Conservation (phyloP, 2,113 vertebrate genomes). For the Nerophis ophidion region DNA sequence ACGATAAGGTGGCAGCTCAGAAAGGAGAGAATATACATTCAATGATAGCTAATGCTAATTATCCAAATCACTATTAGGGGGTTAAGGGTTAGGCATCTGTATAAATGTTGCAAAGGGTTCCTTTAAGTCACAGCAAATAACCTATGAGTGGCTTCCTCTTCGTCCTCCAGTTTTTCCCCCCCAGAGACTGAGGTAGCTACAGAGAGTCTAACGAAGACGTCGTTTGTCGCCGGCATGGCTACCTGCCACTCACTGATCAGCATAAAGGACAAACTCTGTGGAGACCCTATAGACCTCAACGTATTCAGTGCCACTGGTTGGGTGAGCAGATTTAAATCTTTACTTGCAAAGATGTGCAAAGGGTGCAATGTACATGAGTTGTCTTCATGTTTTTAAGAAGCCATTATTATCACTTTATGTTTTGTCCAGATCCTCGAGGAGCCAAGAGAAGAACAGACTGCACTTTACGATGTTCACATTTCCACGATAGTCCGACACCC, state of each 20-base stretch:
- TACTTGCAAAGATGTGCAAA: not conserved
- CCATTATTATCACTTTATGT: not conserved
- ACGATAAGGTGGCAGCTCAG: too few relatives aligned
- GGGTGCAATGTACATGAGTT: not conserved
- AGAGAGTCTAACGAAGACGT: conserved; percentile 76
- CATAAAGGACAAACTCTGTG: conserved; percentile 88
- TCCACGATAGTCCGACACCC: conserved; percentile 91
- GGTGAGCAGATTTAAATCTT: conserved; percentile 67
- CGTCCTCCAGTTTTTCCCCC: conserved; percentile 74
- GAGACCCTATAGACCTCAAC: conserved; percentile 94
- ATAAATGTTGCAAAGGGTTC: too few relatives aligned
- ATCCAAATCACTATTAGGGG: too few relatives aligned
- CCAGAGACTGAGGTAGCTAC: conserved; percentile 77
- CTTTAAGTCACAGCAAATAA: too few relatives aligned
- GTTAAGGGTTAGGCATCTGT: too few relatives aligned
- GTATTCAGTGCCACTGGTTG: conserved; percentile 95
- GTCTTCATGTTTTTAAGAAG: not conserved
- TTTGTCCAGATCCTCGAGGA: conserved; percentile 85
- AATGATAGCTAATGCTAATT: too few relatives aligned
- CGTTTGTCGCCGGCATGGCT: conserved; percentile 91
- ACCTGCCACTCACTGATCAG: conserved; percentile 94
- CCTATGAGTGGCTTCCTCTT: not conserved
- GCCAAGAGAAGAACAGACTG: conserved; percentile 91
- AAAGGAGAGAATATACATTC: too few relatives aligned
- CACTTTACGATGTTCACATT: conserved; percentile 90